Percentiles rank a stretch among this genome's conserved stretches.
Evolutionary conservation across 2,113 vertebrate species (phyloP).

Genomic region (Dicaeum eximium): DNA sequence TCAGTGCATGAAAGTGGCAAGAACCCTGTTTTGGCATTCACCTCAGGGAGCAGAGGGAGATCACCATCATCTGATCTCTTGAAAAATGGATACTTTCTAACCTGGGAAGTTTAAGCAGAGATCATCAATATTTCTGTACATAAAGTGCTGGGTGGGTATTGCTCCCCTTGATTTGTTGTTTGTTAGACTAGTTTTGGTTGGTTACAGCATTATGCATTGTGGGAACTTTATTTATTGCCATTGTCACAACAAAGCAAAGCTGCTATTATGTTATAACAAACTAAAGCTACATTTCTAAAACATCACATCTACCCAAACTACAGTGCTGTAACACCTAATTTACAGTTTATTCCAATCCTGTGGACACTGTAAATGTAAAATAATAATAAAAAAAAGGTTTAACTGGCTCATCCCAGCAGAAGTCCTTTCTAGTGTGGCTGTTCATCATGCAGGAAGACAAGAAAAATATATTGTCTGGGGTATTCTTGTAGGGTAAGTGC

Average conservation of each 20-base stretch:
- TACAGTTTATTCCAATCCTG: constrained; percentile 73
- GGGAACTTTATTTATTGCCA: constrained; percentile 76
- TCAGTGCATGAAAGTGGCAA: background rate
- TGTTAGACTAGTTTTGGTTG: constrained; percentile 69
- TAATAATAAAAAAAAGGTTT: constrained; percentile 53
- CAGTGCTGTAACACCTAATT: constrained; percentile 70
- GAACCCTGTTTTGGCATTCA: background rate
- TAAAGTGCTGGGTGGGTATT: constrained; percentile 42
- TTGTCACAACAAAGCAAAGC: constrained; percentile 79
- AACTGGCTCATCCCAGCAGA: constrained; percentile 47
- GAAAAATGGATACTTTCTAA: constrained; percentile 18
- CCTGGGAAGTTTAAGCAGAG: constrained; percentile 9
- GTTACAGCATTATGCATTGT: constrained; percentile 69
- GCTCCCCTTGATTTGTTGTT: constrained; percentile 64
- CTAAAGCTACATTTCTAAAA: constrained; percentile 73
- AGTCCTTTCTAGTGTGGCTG: constrained; percentile 15
- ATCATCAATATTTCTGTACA: background rate
- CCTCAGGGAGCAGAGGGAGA: background rate
- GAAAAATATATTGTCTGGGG: background rate
- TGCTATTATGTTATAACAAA: constrained; percentile 77
- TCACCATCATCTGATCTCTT: background rate
- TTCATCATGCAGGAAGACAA: constrained; percentile 27
- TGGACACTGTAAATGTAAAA: constrained; percentile 66
- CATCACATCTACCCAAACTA: constrained; percentile 64
- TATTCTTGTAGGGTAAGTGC: background rate